phyloP scores from a whole-genome alignment of 2,113 vertebrate genomes.

The Odontesthes bonariensis region DNA sequence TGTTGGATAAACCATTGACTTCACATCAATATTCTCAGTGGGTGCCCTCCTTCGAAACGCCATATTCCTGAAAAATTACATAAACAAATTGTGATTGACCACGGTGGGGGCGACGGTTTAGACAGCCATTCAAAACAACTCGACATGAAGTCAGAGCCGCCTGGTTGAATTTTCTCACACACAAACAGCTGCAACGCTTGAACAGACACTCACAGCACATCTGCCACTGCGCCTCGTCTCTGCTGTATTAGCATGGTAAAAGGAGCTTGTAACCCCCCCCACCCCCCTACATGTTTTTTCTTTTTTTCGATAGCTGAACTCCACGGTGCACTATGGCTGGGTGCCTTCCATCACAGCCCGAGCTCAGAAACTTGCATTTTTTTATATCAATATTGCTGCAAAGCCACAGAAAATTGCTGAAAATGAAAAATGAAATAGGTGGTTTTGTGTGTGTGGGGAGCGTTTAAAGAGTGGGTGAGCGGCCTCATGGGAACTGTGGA shows the following conservation, averaged over 20 bases:
- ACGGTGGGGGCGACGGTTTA: slow-evolving; percentile 42
- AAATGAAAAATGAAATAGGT: slow-evolving; percentile 71
- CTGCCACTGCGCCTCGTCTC: slow-evolving; percentile 41
- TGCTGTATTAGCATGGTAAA: slow-evolving; percentile 19
- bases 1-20: slow-evolving; percentile 44
- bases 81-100: slow-evolving; percentile 68
- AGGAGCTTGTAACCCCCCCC: slow-evolving; percentile 40
- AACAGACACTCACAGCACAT: slow-evolving; percentile 45
- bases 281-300: not conserved
- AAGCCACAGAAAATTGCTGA: slow-evolving; percentile 64
- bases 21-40: slow-evolving; percentile 55
- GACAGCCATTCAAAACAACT: slow-evolving; percentile 66
- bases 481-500: slow-evolving; percentile 47
- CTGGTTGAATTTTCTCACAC: slow-evolving; percentile 28
- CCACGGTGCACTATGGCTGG: slow-evolving; percentile 30
- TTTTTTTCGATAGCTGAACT: slow-evolving; percentile 22
- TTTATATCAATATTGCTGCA: slow-evolving; percentile 65
- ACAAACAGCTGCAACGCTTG: slow-evolving; percentile 20
- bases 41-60: slow-evolving; percentile 38
- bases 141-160: slow-evolving; percentile 49
- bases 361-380: slow-evolving; percentile 34
- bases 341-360: slow-evolving; percentile 33
- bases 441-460: slow-evolving; percentile 41
- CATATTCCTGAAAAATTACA: slow-evolving; percentile 62
- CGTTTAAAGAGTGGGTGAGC: slow-evolving; percentile 52